These are phyloP conservation scores for Balaenoptera acutorostrata DNA, from an alignment of 2,113 vertebrate genomes.

Conservation along the genomic window DNA sequence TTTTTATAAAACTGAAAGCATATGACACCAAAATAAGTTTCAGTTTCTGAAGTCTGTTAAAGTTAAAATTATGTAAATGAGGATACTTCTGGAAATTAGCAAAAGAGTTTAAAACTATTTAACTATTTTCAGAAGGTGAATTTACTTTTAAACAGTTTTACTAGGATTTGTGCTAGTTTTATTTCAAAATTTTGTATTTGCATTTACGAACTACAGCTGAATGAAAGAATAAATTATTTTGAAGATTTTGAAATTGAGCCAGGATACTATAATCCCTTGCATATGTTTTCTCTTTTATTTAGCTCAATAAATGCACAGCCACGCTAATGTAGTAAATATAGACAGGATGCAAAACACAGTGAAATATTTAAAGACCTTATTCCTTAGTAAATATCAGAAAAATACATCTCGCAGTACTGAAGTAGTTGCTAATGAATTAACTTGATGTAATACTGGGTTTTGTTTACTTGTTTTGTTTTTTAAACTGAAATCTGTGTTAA, in stretches of 20 bases:
- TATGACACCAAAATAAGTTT: not conserved
- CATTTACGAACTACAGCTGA: not conserved
- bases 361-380: not conserved
- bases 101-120: not conserved
- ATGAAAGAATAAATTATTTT: not conserved
- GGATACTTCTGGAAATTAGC: not conserved
- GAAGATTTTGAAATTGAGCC: not conserved
- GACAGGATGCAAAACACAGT: not conserved
- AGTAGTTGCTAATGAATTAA: not conserved
- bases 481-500: not conserved
- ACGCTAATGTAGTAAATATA: not conserved
- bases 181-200: not conserved
- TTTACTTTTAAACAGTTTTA: not conserved
- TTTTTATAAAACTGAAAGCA: slow-evolving; percentile 18
- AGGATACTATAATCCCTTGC: not conserved
- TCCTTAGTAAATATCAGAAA: slow-evolving; percentile 10
- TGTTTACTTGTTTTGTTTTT: not conserved
- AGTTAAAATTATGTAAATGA: not conserved
- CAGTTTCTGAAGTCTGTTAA: slow-evolving; percentile 1
- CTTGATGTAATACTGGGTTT: not conserved
- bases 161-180: not conserved
- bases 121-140: not conserved
- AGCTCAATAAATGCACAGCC: not conserved
- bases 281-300: not conserved
- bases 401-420: not conserved